phyloP scores from a whole-genome alignment of 2,113 vertebrate genomes.

The Mandrillus leucophaeus region DNA sequence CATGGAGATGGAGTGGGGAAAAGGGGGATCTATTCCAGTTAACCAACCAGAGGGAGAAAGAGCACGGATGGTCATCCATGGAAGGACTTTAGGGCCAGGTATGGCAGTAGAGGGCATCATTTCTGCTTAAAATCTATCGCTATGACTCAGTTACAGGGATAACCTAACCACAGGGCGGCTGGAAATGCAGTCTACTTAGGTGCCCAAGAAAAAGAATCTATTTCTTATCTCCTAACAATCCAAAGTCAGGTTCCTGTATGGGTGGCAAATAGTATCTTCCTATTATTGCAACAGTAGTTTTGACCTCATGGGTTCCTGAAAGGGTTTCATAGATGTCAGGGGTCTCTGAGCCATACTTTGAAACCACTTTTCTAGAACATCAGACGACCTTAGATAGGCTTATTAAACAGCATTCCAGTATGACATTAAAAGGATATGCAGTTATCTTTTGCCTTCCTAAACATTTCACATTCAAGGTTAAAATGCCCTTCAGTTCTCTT shows the following conservation, averaged over 20 bases:
- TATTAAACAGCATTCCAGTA: too few species aligned
- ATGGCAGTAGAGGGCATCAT: neutral
- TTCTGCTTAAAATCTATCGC: neutral
- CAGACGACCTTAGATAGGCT: neutral
- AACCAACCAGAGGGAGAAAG: neutral
- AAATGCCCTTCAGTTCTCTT: neutral
- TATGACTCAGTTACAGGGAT: neutral
- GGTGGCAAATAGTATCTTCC: neutral
- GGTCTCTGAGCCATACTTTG: neutral
- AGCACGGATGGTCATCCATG: too few species aligned
- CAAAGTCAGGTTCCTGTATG: neutral
- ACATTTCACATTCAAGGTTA: neutral
- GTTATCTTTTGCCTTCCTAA: neutral
- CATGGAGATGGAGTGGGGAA: too few species aligned
- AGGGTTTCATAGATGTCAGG: neutral
- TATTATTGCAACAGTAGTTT: neutral
- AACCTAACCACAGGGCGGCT: neutral
- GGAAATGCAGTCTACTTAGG: neutral
- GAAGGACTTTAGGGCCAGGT: neutral
- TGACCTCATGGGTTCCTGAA: neutral
- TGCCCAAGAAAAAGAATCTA: neutral
- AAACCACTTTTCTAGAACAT: neutral
- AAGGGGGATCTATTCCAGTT: neutral
- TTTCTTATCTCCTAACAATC: neutral
- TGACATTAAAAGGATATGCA: neutral